These are phyloP conservation scores for Oscheius sp. DNA, from an alignment of 2,888 invertebrate genomes.

Conservation along the genomic window DNA sequence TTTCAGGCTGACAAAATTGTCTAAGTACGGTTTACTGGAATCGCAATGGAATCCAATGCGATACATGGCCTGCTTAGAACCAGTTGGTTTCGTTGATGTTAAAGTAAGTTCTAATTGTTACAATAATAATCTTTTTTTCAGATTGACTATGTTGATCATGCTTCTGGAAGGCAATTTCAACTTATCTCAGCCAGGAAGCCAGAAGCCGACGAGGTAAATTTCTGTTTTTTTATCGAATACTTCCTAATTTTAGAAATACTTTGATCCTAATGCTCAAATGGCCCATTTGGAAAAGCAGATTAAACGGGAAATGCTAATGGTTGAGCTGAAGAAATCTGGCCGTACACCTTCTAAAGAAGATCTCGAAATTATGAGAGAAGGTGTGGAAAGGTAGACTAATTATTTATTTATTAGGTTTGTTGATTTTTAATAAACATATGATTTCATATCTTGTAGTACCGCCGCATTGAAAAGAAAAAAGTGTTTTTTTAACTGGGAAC, in stretches of 20 bases:
- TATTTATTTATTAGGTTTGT: too few species aligned
- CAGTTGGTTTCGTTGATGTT: slow-evolving; percentile 59
- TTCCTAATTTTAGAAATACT: slow-evolving; percentile 32
- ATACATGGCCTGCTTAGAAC: slow-evolving; percentile 59
- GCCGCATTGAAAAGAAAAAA: too few species aligned
- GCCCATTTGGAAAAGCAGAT: slow-evolving; percentile 45
- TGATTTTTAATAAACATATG: too few species aligned
- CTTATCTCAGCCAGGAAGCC: slow-evolving; percentile 57
- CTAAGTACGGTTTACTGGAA: slow-evolving; percentile 54
- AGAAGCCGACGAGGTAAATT: slow-evolving; percentile 25
- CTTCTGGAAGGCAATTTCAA: slow-evolving; percentile 52
- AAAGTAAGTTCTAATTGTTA: slow-evolving; percentile 42
- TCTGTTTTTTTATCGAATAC: background rate
- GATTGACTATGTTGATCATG: slow-evolving; percentile 46
- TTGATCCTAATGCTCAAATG: slow-evolving; percentile 46
- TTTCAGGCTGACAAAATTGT: slow-evolving; percentile 53
- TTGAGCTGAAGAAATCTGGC: slow-evolving; percentile 38
- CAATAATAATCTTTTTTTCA: background rate
- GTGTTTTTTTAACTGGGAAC: too few species aligned
- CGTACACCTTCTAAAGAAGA: slow-evolving; percentile 40
- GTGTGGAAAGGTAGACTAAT: background rate
- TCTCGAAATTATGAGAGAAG: slow-evolving; percentile 28
- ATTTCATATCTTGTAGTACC: too few species aligned
- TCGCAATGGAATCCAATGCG: slow-evolving; percentile 64
- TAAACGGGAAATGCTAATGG: slow-evolving; percentile 49